Base-by-base conservation (phyloP, 2,888 invertebrate genomes). In the Drosophila algonquin region DNA sequence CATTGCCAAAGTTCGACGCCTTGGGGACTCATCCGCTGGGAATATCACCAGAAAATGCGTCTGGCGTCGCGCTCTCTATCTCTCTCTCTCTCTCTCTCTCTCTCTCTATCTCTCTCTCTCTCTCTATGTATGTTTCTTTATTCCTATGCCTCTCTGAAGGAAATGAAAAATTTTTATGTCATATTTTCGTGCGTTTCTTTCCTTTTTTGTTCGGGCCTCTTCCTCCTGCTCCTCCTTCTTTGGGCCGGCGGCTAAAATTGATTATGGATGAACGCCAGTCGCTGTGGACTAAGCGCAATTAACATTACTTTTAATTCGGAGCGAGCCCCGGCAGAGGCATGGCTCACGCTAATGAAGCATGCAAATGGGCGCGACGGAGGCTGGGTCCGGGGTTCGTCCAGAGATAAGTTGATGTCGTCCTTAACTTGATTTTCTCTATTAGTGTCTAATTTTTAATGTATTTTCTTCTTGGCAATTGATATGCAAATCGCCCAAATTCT, bases 141-240 rank as follows among this genome's bases (percentile, higher is more conserved):
- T 48, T 46, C 1, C 7, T 68, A 56, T 53, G 57, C 21, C 79
- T 61, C 50, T 6, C 40, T 40, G n/a, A 74, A 82, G 83, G 79
- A 90, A 87, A 87, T 90, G 89, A 90, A 90, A 86, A 84, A 90
- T 87, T 90, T 83, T 89, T 89, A 80, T 86, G 78, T 88, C 85
- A 91, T 90, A 89, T 90, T 90, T 90, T 85, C 24, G 78, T 71
- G 46, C 68, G 58, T 62, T 71, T 75, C 53, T 60, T 74, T 64
- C 59, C 55, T 58, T 55, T 74, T 76, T 63, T 57, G 57, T 40
- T 10, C 12, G n/a, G 24, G 47, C 50, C 9, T 21, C 24, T 16
- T 30, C 5, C 14, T 50, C 46, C 57, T 35, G 45, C 21, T 45
- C 44, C 55, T 35, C 50, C 21, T 45, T 7, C 8, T 52, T 51